Conservation (phyloP, 2,113 vertebrate genomes). For the Rattus norvegicus region GRCr8 NC_086029.1:28641501-28642000, state of each 20-base stretch:
- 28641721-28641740: not conserved
- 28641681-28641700: not conserved
- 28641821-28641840: not conserved
- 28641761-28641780: not conserved
- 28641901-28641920: no score
- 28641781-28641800: no score
- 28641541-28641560: not conserved
- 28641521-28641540: not conserved
- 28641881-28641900: no score
- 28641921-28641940: no score
- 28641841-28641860: not conserved
- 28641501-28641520: not conserved
- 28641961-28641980: no score
- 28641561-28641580: not conserved
- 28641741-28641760: not conserved
- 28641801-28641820: not conserved
- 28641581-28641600: not conserved
- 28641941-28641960: no score
- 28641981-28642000: not conserved
- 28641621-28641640: not conserved
- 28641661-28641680: not conserved
- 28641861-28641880: no score
- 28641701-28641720: not conserved
- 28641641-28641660: no score
- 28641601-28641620: not conserved